These are phyloP conservation scores for Chionomys nivalis DNA, from an alignment of 2,113 vertebrate genomes.

Conservation along the genomic window DNA sequence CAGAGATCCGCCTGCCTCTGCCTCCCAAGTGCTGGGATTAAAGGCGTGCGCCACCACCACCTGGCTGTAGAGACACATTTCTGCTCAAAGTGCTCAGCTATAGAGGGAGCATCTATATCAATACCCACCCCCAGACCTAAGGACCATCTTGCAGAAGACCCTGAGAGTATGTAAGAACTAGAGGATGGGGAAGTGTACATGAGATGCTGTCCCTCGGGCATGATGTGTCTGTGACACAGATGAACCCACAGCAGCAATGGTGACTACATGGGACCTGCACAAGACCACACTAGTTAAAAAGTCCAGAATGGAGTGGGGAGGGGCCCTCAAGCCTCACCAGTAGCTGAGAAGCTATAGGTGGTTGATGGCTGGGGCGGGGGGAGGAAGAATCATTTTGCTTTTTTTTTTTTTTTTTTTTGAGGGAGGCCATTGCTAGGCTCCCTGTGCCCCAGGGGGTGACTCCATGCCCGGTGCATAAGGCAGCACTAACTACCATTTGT, in stretches of 20 bases:
- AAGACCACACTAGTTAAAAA: background rate
- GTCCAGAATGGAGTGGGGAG: background rate
- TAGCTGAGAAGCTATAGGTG: background rate
- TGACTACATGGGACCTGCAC: background rate
- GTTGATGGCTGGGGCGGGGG: background rate
- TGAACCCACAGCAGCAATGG: background rate
- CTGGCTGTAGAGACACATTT: background rate
- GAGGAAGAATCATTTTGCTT: background rate
- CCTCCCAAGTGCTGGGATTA: too few relatives aligned
- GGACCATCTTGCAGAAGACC: background rate
- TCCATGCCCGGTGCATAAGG: background rate
- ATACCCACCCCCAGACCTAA: background rate
- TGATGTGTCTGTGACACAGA: background rate
- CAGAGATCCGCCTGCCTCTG: too few relatives aligned
- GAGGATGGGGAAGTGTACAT: background rate
- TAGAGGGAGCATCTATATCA: too few relatives aligned
- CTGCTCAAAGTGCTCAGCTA: background rate
- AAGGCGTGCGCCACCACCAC: too few relatives aligned
- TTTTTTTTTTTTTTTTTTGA: background rate
- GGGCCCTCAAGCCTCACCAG: background rate
- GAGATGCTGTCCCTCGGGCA: background rate
- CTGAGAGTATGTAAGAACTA: background rate
- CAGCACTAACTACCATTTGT: too few relatives aligned
- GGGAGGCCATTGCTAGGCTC: background rate
- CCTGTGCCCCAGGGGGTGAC: background rate